These are phyloP conservation scores for Himalopsyche anomala DNA, from an alignment of 2,888 invertebrate genomes.

Conservation along the genomic window DNA sequence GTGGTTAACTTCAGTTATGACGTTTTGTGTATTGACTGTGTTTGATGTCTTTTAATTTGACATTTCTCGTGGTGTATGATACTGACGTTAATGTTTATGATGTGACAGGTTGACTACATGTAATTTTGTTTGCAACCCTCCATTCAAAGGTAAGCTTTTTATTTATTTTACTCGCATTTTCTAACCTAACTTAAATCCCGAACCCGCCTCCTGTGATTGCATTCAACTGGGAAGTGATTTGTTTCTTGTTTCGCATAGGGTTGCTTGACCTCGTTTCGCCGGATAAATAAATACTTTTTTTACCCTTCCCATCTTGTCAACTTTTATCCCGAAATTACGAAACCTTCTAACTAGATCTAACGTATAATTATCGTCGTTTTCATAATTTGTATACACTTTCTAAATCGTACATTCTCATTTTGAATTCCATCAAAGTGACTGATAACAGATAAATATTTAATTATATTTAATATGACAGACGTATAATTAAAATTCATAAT, in stretches of 20 bases:
- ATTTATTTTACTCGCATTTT: constrained; percentile 41
- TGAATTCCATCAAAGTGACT: too few relatives aligned
- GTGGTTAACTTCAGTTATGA: constrained; percentile 57
- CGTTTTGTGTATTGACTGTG: constrained; percentile 62
- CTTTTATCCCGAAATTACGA: neutral
- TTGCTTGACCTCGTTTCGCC: constrained; percentile 54
- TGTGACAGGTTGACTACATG: constrained; percentile 53
- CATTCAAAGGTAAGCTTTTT: constrained; percentile 46
- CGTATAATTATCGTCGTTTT: too few relatives aligned
- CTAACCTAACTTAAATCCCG: constrained; percentile 50
- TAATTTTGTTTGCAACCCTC: constrained; percentile 35
- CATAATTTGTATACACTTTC: too few relatives aligned
- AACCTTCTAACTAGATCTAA: neutral
- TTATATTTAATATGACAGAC: too few relatives aligned
- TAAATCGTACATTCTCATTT: too few relatives aligned
- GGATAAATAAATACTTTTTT: constrained; percentile 46
- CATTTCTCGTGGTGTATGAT: constrained; percentile 56
- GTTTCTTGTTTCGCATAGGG: constrained; percentile 47
- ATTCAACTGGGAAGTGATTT: constrained; percentile 56
- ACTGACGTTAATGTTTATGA: constrained; percentile 51
- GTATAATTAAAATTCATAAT: too few relatives aligned
- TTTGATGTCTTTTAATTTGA: constrained; percentile 58
- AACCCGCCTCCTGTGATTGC: constrained; percentile 41
- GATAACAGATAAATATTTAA: too few relatives aligned
- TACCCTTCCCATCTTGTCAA: constrained; percentile 48